Evolutionary conservation across 2,888 invertebrate genomes (phyloP), one percentile per base, ranked within the genome.

Genomic region (Drosophila mulleri): DNA sequence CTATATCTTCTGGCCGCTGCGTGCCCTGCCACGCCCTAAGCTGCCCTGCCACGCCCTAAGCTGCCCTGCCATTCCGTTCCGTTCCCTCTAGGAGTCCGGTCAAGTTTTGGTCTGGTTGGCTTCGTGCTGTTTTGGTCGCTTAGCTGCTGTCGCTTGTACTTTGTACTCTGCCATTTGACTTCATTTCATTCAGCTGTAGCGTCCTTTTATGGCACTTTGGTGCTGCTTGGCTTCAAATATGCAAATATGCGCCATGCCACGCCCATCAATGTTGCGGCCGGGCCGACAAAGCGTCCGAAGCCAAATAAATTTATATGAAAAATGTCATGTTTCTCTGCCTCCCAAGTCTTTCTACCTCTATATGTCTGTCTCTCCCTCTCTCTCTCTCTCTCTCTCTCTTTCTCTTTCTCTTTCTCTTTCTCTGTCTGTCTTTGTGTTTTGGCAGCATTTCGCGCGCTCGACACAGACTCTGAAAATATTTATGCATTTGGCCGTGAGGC

Each of bases 261-360:
- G 58, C 56, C 62, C 67, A 57, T 58, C 60, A 60, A 64, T 59
- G 23, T 54, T 50, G 68, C 32, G 52, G 48, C 52, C 18, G n/a
- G 11, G 54, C 63, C 48, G 57, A 45, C 62, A 75, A 60, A 65
- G 60, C 70, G 61, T 63, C 70, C 67, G 69, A 69, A 78, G 76
- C 86, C 64, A 87, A 87, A 80, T 80, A 82, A 80, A 84, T 82
- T 73, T 83, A 78, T 78, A 78, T 82, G 84, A 87, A 84, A 83
- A 83, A 80, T 86, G 78, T 69, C 82, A 74, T 76, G 83, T 79
- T 11, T 32, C 74, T 68, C 41, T 7, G 3, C 9, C 32, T 9
- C 32, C 32, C 57, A 26, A 26, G 26, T 6, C 1, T 23, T 23
- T 6, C 26, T 6, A 6, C 26, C 26, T 26, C 26, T 26, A 26